Conservation (phyloP, 2,888 invertebrate species). For the Chalcis sispes region DNA sequence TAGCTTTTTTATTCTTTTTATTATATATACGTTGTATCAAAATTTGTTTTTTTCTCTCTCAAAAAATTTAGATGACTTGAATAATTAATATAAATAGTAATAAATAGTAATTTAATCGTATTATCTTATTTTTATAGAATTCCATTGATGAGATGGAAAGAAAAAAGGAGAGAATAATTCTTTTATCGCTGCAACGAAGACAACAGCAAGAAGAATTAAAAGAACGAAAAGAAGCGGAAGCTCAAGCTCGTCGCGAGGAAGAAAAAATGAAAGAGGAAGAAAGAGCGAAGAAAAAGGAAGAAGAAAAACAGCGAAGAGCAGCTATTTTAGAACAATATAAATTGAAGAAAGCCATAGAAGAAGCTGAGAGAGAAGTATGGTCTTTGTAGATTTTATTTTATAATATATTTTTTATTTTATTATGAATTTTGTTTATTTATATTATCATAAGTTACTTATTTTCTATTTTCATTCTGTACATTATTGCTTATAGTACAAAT, state of each 20-base stretch:
- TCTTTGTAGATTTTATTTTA: neutral
- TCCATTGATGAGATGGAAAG: constrained; percentile 93
- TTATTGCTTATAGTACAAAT: neutral
- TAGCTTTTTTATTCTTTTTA: neutral
- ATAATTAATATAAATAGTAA: no score
- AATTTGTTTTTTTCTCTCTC: no score
- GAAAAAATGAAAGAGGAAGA: constrained; percentile 87
- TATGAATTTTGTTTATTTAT: no score
- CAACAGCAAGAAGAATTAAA: constrained; percentile 94
- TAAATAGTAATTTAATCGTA: no score
- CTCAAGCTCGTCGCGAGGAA: constrained; percentile 84
- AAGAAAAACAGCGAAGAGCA: constrained; percentile 91
- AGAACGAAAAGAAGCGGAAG: constrained; percentile 89
- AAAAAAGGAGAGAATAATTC: constrained; percentile 93
- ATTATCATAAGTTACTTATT: no score
- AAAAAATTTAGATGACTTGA: no score
- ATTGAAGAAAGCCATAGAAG: constrained; percentile 94
- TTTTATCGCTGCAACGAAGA: constrained; percentile 91
- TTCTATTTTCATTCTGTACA: neutral
- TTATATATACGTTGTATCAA: no score
- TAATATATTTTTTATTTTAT: neutral
- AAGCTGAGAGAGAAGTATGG: constrained; percentile 89
- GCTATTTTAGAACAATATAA: constrained; percentile 95
- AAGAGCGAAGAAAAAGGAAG: constrained; percentile 85
- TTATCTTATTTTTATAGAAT: constrained; percentile 78